Evolutionary conservation across 2,888 invertebrate species (phyloP).

Genomic region (Hermaeophaga mercurialis): DNA sequence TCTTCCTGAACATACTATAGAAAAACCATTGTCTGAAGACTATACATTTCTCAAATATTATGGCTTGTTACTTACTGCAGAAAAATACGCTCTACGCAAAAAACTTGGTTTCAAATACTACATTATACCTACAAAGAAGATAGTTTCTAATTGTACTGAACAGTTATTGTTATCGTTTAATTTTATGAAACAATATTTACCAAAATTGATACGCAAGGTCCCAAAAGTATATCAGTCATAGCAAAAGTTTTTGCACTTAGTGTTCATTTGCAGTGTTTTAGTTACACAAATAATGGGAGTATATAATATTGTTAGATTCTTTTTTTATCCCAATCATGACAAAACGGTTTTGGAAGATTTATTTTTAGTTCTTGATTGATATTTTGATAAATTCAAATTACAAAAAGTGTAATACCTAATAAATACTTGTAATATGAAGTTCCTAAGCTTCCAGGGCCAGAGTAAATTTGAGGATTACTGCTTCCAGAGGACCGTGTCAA

Average conservation of each 20-base stretch:
- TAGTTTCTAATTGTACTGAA: constrained; percentile 34
- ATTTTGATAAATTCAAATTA: constrained; percentile 1
- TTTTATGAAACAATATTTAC: neutral
- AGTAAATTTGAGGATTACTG: too few relatives aligned
- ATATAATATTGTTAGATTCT: constrained; percentile 46
- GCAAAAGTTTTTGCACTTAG: constrained; percentile 46
- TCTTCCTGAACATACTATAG: constrained; percentile 70
- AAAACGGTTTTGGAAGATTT: constrained; percentile 33
- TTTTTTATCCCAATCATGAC: constrained; percentile 43
- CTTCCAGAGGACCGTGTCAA: too few relatives aligned
- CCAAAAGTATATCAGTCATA: constrained; percentile 40
- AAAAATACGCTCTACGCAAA: constrained; percentile 57
- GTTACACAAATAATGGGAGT: constrained; percentile 44
- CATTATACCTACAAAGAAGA: constrained; percentile 52
- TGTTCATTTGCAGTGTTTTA: constrained; percentile 43
- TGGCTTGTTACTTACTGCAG: constrained; percentile 55
- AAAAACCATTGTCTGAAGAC: constrained; percentile 63
- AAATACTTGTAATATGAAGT: too few relatives aligned
- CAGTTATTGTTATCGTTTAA: constrained; percentile 15
- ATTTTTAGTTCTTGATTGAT: constrained; percentile 27
- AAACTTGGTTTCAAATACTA: constrained; percentile 61
- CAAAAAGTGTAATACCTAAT: too few relatives aligned
- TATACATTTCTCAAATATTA: constrained; percentile 54
- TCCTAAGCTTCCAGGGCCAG: too few relatives aligned
- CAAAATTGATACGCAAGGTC: constrained; percentile 18